A percentile compares a stretch with the other conserved stretches of the same genome.
Evolutionary conservation across 2,888 invertebrate genomes (phyloP).

Genomic region (Cephus rjabovi): DNA sequence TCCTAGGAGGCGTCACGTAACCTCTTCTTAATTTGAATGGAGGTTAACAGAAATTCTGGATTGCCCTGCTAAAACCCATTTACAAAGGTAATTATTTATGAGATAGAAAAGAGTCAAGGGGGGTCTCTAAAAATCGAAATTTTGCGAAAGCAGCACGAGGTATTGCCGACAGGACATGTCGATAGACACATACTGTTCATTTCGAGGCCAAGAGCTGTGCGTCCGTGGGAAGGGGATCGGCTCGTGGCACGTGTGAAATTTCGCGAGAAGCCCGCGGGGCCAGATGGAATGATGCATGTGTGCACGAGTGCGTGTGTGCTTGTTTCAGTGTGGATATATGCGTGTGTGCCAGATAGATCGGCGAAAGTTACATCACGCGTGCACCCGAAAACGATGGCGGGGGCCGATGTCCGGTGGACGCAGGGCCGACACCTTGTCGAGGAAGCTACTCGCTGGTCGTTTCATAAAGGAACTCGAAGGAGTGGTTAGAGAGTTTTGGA

Average conservation of each 20-base stretch:
- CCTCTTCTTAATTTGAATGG: background rate
- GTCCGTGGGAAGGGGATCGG: conserved; percentile 32
- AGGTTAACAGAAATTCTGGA: background rate
- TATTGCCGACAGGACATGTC: background rate
- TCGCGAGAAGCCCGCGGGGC: conserved; percentile 30
- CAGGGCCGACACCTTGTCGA: background rate
- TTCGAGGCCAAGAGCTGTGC: conserved; percentile 43
- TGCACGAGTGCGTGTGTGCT: background rate
- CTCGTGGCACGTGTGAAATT: conserved; percentile 45
- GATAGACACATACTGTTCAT: conserved; percentile 20
- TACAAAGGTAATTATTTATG: background rate
- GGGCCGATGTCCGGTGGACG: background rate
- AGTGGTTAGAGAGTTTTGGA: conserved; percentile 15
- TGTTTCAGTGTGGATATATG: conserved; percentile 12
- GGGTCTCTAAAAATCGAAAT: background rate
- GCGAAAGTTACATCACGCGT: conserved; percentile 42
- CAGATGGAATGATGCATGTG: background rate
- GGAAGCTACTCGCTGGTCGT: background rate
- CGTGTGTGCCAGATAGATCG: conserved; percentile 31
- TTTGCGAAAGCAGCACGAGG: background rate
- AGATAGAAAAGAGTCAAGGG: background rate
- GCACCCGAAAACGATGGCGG: conserved; percentile 2
- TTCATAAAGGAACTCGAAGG: background rate
- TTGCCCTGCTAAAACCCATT: background rate
- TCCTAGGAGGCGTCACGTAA: background rate